phyloP scores from a whole-genome alignment of 2,113 vertebrate species.

The Rhea americana region DNA sequence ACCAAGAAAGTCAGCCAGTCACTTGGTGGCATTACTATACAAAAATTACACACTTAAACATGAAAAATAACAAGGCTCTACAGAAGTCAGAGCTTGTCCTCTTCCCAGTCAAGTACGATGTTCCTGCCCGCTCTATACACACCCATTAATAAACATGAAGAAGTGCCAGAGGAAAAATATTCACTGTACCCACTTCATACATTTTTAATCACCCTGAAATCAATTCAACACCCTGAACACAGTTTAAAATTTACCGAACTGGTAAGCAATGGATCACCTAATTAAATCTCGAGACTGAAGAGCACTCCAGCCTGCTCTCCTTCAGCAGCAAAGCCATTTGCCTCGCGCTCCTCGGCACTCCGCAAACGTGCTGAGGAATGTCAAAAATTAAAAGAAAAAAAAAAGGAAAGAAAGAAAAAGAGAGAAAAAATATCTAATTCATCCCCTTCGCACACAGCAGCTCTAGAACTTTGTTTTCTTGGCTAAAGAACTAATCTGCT shows the following conservation, averaged over 20 bases:
- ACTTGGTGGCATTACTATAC: background rate
- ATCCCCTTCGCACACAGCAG: background rate
- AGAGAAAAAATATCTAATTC: background rate
- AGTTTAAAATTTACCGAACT: background rate
- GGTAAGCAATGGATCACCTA: background rate
- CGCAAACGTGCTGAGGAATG: background rate
- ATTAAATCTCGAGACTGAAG: constrained; percentile 9
- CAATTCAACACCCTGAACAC: constrained; percentile 33
- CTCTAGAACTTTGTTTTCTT: background rate
- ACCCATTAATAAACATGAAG: constrained; percentile 61
- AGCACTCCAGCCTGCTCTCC: background rate
- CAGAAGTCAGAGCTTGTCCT: constrained; percentile 24
- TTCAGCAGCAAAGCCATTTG: background rate
- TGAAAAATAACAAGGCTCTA: background rate
- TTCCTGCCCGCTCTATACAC: constrained; percentile 8
- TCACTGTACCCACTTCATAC: constrained; percentile 49
- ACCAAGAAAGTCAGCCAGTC: background rate
- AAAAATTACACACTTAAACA: background rate
- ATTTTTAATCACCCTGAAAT: constrained; percentile 56
- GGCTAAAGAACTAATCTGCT: background rate
- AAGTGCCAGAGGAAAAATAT: constrained; percentile 42
- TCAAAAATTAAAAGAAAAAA: background rate
- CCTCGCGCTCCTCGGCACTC: accelerated
- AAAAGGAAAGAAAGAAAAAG: background rate
- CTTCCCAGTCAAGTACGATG: constrained; percentile 14